These are phyloP conservation scores for Mythimna vitellina DNA, from an alignment of 2,888 invertebrate species.

Conservation along the genomic window DNA sequence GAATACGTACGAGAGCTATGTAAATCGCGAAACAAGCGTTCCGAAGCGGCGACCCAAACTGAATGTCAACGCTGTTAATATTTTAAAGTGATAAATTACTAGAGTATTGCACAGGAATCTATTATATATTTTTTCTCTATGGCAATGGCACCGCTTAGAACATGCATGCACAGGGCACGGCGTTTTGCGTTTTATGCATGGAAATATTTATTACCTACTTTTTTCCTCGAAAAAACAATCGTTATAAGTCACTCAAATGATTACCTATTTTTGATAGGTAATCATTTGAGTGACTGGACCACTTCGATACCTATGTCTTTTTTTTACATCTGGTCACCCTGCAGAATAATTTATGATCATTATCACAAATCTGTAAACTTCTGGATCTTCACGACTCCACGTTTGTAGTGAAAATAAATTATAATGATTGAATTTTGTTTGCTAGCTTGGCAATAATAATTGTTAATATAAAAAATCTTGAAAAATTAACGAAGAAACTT, in stretches of 20 bases:
- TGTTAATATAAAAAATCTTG: too few relatives aligned
- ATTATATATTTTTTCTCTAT: neutral
- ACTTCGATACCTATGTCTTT: neutral
- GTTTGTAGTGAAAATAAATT: too few relatives aligned
- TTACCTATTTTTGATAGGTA: too few relatives aligned
- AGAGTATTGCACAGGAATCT: conserved; percentile 1
- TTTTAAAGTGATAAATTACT: conserved; percentile 36
- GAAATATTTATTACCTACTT: neutral
- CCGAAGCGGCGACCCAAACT: neutral
- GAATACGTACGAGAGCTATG: neutral
- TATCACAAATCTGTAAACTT: neutral
- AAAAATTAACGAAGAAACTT: too few relatives aligned
- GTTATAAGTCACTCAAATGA: too few relatives aligned
- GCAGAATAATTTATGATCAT: neutral
- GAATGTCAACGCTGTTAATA: neutral
- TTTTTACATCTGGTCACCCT: neutral
- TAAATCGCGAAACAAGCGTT: neutral
- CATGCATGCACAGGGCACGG: neutral
- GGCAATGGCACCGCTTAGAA: neutral
- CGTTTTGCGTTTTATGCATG: neutral
- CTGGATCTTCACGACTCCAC: too few relatives aligned
- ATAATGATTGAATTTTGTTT: too few relatives aligned
- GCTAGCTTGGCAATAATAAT: too few relatives aligned
- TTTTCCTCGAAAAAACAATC: neutral
- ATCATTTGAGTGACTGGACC: neutral